These are phyloP conservation scores for Crotophaga sulcirostris DNA, from an alignment of 2,113 vertebrate genomes.

Conservation along the genomic window DNA sequence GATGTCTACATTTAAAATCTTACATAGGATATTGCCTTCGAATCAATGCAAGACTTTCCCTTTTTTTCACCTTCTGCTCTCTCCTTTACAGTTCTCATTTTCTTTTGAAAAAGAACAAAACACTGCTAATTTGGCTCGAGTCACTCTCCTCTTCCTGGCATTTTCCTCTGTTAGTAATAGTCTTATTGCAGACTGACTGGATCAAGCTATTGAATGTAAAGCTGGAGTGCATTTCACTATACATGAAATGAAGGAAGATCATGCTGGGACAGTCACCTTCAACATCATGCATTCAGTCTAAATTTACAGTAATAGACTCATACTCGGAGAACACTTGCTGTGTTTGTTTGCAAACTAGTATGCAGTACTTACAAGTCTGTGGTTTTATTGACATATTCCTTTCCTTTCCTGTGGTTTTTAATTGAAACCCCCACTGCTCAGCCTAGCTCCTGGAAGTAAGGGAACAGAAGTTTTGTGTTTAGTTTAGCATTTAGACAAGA, in stretches of 20 bases:
- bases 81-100: slow-evolving; percentile 9
- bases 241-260: slow-evolving; percentile 62
- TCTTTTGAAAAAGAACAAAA: slow-evolving; percentile 45
- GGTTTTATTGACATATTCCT: slow-evolving; percentile 85
- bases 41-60: slow-evolving; percentile 28
- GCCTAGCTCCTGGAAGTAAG: slow-evolving; percentile 73
- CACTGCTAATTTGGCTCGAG: slow-evolving; percentile 15
- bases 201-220: slow-evolving; percentile 29
- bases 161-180: slow-evolving; percentile 18
- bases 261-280: slow-evolving; percentile 77
- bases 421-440: slow-evolving; percentile 83
- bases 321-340: slow-evolving; percentile 77
- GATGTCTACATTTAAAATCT: slow-evolving; percentile 55
- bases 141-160: background rate
- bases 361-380: slow-evolving; percentile 82
- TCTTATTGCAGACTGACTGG: slow-evolving; percentile 20
- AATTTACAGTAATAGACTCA: slow-evolving; percentile 80
- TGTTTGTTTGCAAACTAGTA: slow-evolving; percentile 85
- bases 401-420: slow-evolving; percentile 85
- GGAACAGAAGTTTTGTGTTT: slow-evolving; percentile 76
- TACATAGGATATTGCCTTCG: slow-evolving; percentile 11
- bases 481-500: slow-evolving; percentile 72
- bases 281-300: slow-evolving; percentile 66
- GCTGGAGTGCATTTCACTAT: slow-evolving; percentile 39
- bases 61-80: background rate